phyloP scores from a whole-genome alignment of 2,113 vertebrate species.

The Eleginops maclovinus region DNA sequence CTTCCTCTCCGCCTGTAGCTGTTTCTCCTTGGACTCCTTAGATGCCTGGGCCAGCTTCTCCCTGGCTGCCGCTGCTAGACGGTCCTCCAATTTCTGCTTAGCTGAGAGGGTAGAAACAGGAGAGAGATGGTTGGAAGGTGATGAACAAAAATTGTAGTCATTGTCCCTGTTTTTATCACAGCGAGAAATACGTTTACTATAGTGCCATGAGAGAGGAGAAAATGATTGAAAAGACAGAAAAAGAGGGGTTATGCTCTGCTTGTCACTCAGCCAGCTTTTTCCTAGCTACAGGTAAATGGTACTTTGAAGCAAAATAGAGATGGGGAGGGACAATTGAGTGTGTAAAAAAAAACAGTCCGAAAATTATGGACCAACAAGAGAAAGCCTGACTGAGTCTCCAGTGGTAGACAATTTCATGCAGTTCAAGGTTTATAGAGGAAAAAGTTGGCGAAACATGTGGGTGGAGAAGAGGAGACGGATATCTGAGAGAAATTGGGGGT shows the following conservation, averaged over 20 bases:
- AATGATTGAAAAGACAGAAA: background rate
- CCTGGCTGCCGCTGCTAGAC: slow-evolving; percentile 95
- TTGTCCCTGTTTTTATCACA: background rate
- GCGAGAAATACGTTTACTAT: background rate
- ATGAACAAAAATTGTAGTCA: background rate
- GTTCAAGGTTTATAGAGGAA: slow-evolving; percentile 24
- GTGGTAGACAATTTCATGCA: slow-evolving; percentile 28
- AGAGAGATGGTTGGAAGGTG: slow-evolving; percentile 32
- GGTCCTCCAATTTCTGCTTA: slow-evolving; percentile 97
- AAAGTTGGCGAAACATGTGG: slow-evolving; percentile 29
- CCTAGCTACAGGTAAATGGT: background rate
- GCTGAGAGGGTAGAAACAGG: slow-evolving; percentile 79
- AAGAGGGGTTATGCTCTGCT: background rate
- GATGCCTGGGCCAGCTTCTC: slow-evolving; percentile 98
- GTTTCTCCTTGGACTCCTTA: slow-evolving; percentile 98
- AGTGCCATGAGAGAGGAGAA: background rate
- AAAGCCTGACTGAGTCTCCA: slow-evolving; percentile 1
- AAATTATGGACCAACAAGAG: background rate
- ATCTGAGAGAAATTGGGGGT: slow-evolving; percentile 23
- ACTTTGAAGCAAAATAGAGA: background rate
- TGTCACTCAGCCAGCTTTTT: background rate
- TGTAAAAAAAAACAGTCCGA: background rate
- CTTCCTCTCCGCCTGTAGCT: slow-evolving; percentile 96
- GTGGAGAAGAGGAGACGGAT: slow-evolving; percentile 44
- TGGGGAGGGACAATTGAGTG: background rate